These are phyloP conservation scores for Himalopsyche japonica DNA, from an alignment of 2,888 invertebrate genomes.

Conservation along the genomic window DNA sequence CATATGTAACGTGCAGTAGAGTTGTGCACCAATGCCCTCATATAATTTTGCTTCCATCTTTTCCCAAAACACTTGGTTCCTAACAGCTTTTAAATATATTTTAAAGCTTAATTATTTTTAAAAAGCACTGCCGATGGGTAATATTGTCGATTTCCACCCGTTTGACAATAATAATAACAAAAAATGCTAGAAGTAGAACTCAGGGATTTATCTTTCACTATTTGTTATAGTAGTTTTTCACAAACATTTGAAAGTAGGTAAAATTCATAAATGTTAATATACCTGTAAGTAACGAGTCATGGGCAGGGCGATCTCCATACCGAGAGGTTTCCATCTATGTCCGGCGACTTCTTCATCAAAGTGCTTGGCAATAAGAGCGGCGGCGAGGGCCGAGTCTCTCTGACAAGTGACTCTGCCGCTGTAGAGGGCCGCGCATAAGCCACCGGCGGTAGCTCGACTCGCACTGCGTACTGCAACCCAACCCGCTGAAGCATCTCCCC, in stretches of 20 bases:
- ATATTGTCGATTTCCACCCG: too few relatives aligned
- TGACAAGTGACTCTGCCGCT: conserved; percentile 47
- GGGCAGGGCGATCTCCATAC: conserved; percentile 51
- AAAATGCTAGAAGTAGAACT: too few relatives aligned
- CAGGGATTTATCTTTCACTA: too few relatives aligned
- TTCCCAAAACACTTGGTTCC: too few relatives aligned
- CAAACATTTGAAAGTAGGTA: not conserved
- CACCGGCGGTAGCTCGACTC: conserved; percentile 33
- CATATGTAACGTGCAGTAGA: too few relatives aligned
- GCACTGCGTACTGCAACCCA: conserved; percentile 33
- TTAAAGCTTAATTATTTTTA: too few relatives aligned
- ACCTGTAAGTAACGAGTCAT: conserved; percentile 48
- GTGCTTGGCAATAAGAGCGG: conserved; percentile 38
- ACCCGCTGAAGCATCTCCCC: conserved; percentile 51
- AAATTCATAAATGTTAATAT: not conserved
- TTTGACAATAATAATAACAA: too few relatives aligned
- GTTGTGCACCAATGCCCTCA: too few relatives aligned
- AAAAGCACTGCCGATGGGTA: too few relatives aligned
- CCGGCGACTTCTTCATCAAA: conserved; percentile 42
- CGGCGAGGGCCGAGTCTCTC: conserved; percentile 46
- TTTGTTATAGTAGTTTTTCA: not conserved
- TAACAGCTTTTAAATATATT: too few relatives aligned
- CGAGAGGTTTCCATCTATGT: conserved; percentile 42
- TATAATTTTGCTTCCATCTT: too few relatives aligned
- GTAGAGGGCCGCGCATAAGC: conserved; percentile 49